phyloP scores from a whole-genome alignment of 1,140 invertebrate species.

The Trigoniulus corallinus region DNA sequence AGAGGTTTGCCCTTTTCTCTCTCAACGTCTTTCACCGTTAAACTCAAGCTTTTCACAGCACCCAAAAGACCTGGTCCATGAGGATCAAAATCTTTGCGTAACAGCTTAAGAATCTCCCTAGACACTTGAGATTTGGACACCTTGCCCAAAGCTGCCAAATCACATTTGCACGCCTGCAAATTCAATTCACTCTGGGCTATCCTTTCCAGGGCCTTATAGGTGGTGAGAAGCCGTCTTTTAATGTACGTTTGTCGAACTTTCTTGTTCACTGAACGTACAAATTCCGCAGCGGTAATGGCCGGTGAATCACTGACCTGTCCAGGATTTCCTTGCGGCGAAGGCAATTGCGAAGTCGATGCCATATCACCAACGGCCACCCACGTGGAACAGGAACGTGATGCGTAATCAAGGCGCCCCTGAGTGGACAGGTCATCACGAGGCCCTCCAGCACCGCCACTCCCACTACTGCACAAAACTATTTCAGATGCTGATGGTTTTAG shows the following conservation, averaged over 20 bases:
- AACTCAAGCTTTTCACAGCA: constrained; percentile 13
- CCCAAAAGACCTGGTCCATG: neutral
- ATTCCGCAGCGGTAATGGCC: constrained; percentile 46
- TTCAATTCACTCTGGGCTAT: constrained; percentile 68
- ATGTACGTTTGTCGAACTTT: constrained; percentile 61
- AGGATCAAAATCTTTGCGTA: constrained; percentile 2
- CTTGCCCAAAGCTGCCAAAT: constrained; percentile 8
- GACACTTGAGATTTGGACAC: constrained; percentile 40
- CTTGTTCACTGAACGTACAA: constrained; percentile 61
- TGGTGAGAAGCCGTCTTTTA: constrained; percentile 49
- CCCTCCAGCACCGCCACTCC: constrained; percentile 30
- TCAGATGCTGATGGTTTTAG: constrained; percentile 9
- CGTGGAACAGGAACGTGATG: constrained; percentile 64
- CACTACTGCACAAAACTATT: constrained; percentile 36
- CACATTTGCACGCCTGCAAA: no score
- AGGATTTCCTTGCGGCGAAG: constrained; percentile 46
- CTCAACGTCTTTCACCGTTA: constrained; percentile 61
- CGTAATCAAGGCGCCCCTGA: constrained; percentile 36
- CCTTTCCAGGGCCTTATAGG: constrained; percentile 60
- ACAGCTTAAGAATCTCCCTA: constrained; percentile 1
- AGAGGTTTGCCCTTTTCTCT: constrained; percentile 61
- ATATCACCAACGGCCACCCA: constrained; percentile 67
- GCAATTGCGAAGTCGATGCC: constrained; percentile 47
- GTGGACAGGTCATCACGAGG: constrained; percentile 35
- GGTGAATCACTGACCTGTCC: constrained; percentile 25